Evolutionary conservation across 1,140 invertebrate species (phyloP).

Genomic region (Drosophila malerkotliana): DNA sequence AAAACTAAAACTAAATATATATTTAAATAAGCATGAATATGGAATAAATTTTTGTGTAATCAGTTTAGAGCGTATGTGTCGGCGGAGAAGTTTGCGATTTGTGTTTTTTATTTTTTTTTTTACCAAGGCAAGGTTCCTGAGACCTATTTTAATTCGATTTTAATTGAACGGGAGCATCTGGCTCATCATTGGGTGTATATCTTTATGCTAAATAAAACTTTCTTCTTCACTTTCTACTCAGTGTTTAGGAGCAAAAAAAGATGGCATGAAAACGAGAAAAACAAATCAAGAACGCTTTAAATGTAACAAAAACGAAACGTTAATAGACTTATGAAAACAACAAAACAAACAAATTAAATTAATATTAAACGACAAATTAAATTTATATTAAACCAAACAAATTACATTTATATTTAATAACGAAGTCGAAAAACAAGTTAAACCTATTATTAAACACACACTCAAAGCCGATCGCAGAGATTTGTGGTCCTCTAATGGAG

Average conservation of each 20-base stretch:
- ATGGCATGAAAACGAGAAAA: slow-evolving; percentile 27
- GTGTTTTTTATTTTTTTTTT: slow-evolving; percentile 33
- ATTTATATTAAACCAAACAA: slow-evolving; percentile 32
- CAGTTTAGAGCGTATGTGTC: slow-evolving; percentile 18
- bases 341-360: slow-evolving; percentile 45
- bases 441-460: slow-evolving; percentile 44
- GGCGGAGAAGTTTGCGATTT: slow-evolving; percentile 29
- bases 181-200: not conserved
- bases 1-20: slow-evolving; percentile 35
- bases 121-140: not conserved
- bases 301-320: slow-evolving; percentile 82
- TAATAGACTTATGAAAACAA: slow-evolving; percentile 74
- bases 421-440: slow-evolving; percentile 22
- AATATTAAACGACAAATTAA: slow-evolving; percentile 34
- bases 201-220: slow-evolving; percentile 23
- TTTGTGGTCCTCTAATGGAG: slow-evolving; percentile 19
- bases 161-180: not conserved
- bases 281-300: slow-evolving; percentile 80
- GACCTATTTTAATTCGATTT: not conserved
- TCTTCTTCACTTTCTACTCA: slow-evolving; percentile 70
- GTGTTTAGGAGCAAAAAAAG: slow-evolving; percentile 65
- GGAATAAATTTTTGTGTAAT: slow-evolving; percentile 15
- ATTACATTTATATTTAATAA: slow-evolving; percentile 46
- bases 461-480: slow-evolving; percentile 11
- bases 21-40: slow-evolving; percentile 54